phyloP scores from a whole-genome alignment of 35 echinoderm and acorn worm genomes.

The Hemicentrotus pulcherrimus region DNA sequence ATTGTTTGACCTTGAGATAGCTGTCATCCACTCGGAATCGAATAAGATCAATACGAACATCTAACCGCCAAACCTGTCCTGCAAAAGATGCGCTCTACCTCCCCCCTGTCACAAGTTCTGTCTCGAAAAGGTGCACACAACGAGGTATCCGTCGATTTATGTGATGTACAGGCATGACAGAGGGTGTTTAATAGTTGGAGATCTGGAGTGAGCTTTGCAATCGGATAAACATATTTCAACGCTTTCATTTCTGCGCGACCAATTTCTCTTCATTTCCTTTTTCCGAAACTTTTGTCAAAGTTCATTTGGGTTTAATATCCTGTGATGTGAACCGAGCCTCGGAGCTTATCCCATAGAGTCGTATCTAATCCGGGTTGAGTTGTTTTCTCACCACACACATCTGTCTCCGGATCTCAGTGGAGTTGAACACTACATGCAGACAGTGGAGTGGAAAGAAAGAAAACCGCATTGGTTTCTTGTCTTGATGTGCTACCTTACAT shows the following conservation, averaged over 20 bases:
- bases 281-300: constrained; percentile 53
- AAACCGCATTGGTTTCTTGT: constrained; percentile 15
- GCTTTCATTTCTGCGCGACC: constrained; percentile 7
- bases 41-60: not conserved
- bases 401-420: constrained; percentile 25
- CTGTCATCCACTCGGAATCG: not conserved
- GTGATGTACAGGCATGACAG: not conserved
- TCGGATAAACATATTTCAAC: constrained; percentile 46
- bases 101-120: not conserved
- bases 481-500: constrained; percentile 22
- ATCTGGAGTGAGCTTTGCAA: not conserved
- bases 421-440: not conserved
- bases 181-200: not conserved
- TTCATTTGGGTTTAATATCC: constrained; percentile 53
- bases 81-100: not conserved
- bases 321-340: constrained; percentile 39
- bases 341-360: not conserved
- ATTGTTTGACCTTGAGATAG: constrained; percentile 14
- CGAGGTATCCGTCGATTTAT: not conserved
- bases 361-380: not conserved
- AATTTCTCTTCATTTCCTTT: constrained; percentile 44
- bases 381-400: constrained; percentile 23
- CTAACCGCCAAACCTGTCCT: not conserved
- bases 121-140: not conserved
- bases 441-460: not conserved